Evolutionary conservation across 2,888 invertebrate species (phyloP), one percentile per base, ranked within the genome.

Genomic region (Octonoba sinensis): DNA sequence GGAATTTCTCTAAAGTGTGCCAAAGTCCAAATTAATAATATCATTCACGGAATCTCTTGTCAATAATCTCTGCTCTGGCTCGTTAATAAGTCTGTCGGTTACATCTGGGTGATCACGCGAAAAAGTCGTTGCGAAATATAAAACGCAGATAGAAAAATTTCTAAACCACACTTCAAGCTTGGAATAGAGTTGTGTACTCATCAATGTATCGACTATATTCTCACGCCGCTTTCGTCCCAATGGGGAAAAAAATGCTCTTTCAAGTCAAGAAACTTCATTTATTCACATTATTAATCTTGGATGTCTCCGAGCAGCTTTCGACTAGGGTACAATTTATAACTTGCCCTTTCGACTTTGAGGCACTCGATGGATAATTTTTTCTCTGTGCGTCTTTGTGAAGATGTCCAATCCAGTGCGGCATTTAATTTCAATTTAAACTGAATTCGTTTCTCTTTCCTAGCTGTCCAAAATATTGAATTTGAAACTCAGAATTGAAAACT

Each of bases 61-160:
- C 77, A 77, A 77, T 64, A 70, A 18, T 60, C 54, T 60, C 36
- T 60, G 36, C 20, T 69, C 60, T 11, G 49, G 36, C 22, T 65
- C 70, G 44, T 72, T 72, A 65, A 66, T 59, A 59, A 66, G 65
- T 56, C 24, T 54, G 67, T 66, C 56, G 18, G 59, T 16, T 75
- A 57, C 56, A 57, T 66, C 57, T 54, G 18, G 44, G 11, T 16
- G 18, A 74, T 76, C 77, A 77, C 77, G 77, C 77, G 57, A 77
- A 65, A 65, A 65, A 59, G 66, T 78, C 71, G 70, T 78, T 78
- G 59, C 36, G 65, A 51, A 75, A 60, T 60, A 60, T 54, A 77
- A 64, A 77, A 69, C 64, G 54, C n/a, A 65, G 73, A 64, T 57
- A 47, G 59, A 65, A 57, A 77, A 71, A 11, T 76, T 70, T 36